Evolutionary conservation across 2,888 invertebrate genomes (phyloP).

Genomic region (Melolontha melolontha): DNA sequence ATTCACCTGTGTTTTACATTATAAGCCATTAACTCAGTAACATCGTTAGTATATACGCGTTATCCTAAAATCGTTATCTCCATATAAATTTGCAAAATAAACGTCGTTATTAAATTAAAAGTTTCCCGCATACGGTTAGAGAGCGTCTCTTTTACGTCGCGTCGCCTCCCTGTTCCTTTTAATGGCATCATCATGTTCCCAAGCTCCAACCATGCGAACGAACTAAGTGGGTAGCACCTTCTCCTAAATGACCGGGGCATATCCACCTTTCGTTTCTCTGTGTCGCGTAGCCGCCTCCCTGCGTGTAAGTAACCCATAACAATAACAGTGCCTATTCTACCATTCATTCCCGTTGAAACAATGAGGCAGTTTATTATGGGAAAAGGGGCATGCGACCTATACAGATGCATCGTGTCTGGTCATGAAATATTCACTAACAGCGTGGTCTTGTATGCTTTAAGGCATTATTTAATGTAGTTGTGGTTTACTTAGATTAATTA

Average conservation of each 20-base stretch:
- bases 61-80: slow-evolving; percentile 28
- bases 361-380: slow-evolving; percentile 28
- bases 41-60: slow-evolving; percentile 9
- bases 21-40: slow-evolving; percentile 20
- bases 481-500: too few relatives aligned
- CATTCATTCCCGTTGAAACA: slow-evolving; percentile 23
- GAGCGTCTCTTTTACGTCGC: slow-evolving; percentile 2
- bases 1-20: slow-evolving; percentile 4
- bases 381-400: background rate
- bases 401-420: slow-evolving; percentile 4
- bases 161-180: background rate
- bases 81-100: slow-evolving; percentile 35
- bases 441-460: background rate
- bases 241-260: slow-evolving; percentile 21
- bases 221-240: background rate
- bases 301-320: background rate
- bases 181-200: slow-evolving; percentile 29
- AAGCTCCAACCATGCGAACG: slow-evolving; percentile 2
- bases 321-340: slow-evolving; percentile 12
- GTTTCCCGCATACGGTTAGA: slow-evolving; percentile 6
- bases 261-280: background rate
- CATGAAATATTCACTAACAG: slow-evolving; percentile 22
- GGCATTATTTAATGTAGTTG: background rate
- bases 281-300: background rate
- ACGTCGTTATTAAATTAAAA: slow-evolving; percentile 35